Conservation (phyloP, 2,797 vertebrate genomes). For the Trematomus bernacchii region DNA sequence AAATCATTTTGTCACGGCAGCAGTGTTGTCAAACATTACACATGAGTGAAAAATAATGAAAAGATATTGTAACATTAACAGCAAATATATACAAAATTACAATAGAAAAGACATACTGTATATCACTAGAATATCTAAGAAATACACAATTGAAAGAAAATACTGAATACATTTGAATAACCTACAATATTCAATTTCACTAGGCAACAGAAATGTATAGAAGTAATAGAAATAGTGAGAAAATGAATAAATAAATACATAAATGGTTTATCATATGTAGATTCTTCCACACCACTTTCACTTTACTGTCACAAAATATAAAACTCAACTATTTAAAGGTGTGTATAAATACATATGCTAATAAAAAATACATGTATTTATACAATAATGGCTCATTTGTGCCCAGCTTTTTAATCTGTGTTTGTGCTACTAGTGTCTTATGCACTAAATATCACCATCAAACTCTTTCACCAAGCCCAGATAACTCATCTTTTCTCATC, state of each 20-base stretch:
- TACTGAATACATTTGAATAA: no score
- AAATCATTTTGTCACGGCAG: no score
- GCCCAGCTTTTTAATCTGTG: conserved; percentile 10
- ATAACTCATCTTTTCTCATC: conserved; percentile 72
- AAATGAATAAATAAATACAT: background rate
- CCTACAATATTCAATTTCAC: no score
- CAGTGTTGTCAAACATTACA: no score
- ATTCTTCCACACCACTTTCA: background rate
- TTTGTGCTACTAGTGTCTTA: conserved; percentile 47
- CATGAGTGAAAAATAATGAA: no score
- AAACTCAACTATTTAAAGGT: background rate
- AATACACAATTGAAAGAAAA: no score
- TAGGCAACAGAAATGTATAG: no score
- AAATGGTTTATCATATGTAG: background rate
- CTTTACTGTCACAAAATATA: background rate
- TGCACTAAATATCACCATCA: conserved; percentile 58
- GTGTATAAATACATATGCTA: no score
- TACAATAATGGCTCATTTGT: conserved; percentile 3
- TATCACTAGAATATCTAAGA: no score
- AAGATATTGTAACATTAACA: no score
- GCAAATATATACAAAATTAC: no score
- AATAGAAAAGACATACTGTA: no score
- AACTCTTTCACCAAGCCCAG: conserved; percentile 58
- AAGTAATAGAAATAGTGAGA: background rate
- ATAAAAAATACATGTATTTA: conserved; percentile 3